Percentiles rank a stretch among this genome's conserved stretches.
These are phyloP conservation scores for Orthosia gracilis DNA, from an alignment of 2,888 invertebrate species.

Conservation along the genomic window DNA sequence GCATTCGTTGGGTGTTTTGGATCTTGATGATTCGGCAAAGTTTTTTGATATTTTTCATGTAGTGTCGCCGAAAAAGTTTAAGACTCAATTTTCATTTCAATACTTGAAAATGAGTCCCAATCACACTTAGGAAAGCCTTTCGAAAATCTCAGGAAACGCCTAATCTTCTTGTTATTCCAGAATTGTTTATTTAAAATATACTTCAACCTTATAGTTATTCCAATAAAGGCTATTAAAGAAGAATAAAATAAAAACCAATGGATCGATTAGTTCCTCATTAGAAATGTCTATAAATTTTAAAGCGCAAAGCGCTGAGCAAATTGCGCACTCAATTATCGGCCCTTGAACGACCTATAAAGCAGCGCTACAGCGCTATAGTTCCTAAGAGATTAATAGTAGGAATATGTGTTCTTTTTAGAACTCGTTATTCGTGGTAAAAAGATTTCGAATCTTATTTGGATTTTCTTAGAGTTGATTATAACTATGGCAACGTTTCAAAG, in stretches of 20 bases:
- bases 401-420: slow-evolving; percentile 66
- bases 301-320: slow-evolving; percentile 50
- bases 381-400: slow-evolving; percentile 74
- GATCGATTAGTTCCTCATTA: slow-evolving; percentile 52
- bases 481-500: slow-evolving; percentile 3
- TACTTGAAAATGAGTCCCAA: not conserved
- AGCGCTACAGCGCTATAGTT: slow-evolving; percentile 75
- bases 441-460: slow-evolving; percentile 15
- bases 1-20: not conserved
- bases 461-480: slow-evolving; percentile 20
- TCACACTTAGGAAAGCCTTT: not conserved
- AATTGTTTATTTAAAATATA: not conserved
- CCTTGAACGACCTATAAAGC: slow-evolving; percentile 77
- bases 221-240: slow-evolving; percentile 11
- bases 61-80: not conserved
- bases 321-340: slow-evolving; percentile 55
- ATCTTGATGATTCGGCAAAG: not conserved
- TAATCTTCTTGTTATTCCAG: not conserved
- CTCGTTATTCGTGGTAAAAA: slow-evolving; percentile 22
- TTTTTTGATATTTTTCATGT: not conserved
- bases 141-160: not conserved
- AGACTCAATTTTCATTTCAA: not conserved
- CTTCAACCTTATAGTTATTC: not conserved
- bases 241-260: slow-evolving; percentile 29
- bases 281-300: slow-evolving; percentile 45